Evolutionary conservation across 2,113 vertebrate genomes (phyloP), one percentile per base, ranked within the genome.

Genomic region (Thamnophis sirtalis): DNA sequence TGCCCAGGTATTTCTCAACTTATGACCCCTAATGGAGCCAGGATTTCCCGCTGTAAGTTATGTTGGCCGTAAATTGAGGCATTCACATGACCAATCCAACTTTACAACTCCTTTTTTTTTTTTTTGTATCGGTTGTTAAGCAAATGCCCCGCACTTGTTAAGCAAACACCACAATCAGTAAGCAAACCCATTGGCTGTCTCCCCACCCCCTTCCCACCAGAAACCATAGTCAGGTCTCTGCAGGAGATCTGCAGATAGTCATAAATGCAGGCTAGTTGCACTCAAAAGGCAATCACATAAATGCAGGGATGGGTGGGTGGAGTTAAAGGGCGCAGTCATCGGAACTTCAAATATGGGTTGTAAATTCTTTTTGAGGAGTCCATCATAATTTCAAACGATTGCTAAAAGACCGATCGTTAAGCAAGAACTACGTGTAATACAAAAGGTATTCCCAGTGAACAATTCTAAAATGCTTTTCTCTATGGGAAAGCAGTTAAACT

Each of bases 401-500:
- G 28, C 63, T 15, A 68, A 15, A 11, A 0, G 1, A n/a, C 10
- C 11, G 0, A 68, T 2, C 1, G 11, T 68, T 68, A 68, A 6
- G 11, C 28, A n/a, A 68, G 63, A 28, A 68, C 13, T 33, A 15
- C 28, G 15, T 68, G 73, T 19, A 38, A 22, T n/a, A 19, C 38
- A 85, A 55, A 89, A 84, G 11, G 10, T 0, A 85, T 58, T 56
- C 22, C 9, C 13, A 43, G 15, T 43, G 15, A 54, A 48, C 4
- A n/a, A 38, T 51, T 9, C 17, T 22, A 15, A 19, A 84, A 0
- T 85, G 13, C 13, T 9, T 48, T 60, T 93, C 85, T 90, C 33
- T 54, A 38, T 11, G 19, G 58, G 2, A 88, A 84, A 24, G 53
- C 22, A 48, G 73, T 28, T 22, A 19, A 10, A 97, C 98, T 98